Evolutionary conservation across 2,888 invertebrate genomes (phyloP), one percentile per base, ranked within the genome.

Genomic region (Chalcis sispes): DNA sequence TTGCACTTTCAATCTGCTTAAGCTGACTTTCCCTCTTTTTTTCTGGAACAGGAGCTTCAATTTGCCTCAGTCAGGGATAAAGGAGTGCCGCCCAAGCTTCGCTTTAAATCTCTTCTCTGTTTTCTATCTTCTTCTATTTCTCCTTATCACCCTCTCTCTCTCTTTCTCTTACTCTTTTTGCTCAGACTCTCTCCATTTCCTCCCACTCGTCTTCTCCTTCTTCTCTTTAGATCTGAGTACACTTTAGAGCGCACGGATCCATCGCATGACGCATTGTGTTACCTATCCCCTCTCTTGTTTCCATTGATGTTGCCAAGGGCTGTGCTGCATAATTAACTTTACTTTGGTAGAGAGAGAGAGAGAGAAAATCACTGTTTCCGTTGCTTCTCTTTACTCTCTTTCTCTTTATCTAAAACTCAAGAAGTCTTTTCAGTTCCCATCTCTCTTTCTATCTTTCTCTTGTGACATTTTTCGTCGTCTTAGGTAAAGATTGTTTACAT

Each of bases 1-100:
- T 70, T 75, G 65, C 65, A 59, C 59, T 75, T 75, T 75, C 75
- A 75, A 75, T 75, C 70, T 75, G 59, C 70, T 75, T 75, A 75
- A 75, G 61, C 65, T 59, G 58, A 48, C 29, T 50, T 8, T 27
- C 48, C 27, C 40, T 25, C 25, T 48, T 15, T n/a, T n/a, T n/a
- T 27, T 1, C 32, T 20, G 50, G 13, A 25, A 59, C 56, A 64
- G 62, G 25, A 36, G 59, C 74, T 74, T 59, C 67, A 56, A 62
- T 67, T 62, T 67, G 36, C 54, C 52, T 74, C 74, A 46, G 54
- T 67, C 67, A n/a, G 13, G 64, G 62, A 74, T 74, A 69, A 74
- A 74, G 66, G 56, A 74, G 64, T 64, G 36, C 52, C 56, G 56
- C 18, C 71, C 8, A 42, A 48, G 48, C 69, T 46, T 46, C 66